phyloP scores from a whole-genome alignment of 2,888 invertebrate genomes.

The Cephus spinipes region DNA sequence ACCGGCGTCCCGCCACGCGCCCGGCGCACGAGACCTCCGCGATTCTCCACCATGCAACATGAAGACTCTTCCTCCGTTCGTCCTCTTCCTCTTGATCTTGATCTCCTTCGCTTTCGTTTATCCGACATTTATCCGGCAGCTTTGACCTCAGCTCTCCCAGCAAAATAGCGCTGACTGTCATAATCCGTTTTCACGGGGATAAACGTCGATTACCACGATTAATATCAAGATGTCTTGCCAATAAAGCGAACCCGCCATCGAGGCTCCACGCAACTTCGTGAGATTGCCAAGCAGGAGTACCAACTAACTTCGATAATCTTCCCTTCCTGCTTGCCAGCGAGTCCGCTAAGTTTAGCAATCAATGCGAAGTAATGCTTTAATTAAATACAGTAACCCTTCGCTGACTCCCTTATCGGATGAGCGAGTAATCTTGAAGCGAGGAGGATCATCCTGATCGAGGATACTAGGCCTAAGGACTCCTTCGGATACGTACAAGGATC shows the following conservation, averaged over 20 bases:
- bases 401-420: constrained; percentile 53
- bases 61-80: no score
- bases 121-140: no score
- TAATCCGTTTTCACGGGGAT: background rate
- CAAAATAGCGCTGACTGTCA: no score
- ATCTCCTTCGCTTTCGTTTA: no score
- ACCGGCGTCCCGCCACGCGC: no score
- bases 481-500: no score
- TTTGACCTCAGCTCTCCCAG: no score
- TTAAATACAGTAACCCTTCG: constrained; percentile 63
- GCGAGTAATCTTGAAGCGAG: constrained; percentile 37
- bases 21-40: no score
- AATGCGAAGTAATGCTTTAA: constrained; percentile 65
- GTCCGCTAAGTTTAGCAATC: constrained; percentile 60
- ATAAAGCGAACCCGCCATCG: constrained; percentile 38
- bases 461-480: no score
- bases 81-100: no score
- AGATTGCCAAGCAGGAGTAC: constrained; percentile 50
- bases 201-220: constrained; percentile 5
- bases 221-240: constrained; percentile 20
- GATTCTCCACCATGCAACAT: no score
- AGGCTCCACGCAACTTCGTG: constrained; percentile 40
- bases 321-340: constrained; percentile 27
- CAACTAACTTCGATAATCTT: constrained; percentile 51
- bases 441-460: background rate